Evolutionary conservation across 1,140 invertebrate genomes (phyloP), one percentile per base, ranked within the genome.

Genomic region (Chelonus insularis): DNA sequence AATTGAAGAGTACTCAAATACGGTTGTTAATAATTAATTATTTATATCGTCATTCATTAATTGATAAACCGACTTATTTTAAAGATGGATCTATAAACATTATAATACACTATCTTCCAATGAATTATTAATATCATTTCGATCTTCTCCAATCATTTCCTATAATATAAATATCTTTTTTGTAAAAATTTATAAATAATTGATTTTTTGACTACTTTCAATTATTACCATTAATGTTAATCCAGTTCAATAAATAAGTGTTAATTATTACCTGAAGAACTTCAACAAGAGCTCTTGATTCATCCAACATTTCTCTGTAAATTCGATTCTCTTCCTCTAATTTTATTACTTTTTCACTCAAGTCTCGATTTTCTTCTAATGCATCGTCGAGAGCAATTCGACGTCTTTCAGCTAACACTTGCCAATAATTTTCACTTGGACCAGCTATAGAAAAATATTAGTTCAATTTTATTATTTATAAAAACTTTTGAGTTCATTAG

Each of bases 231-330:
- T n/a, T n/a, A n/a, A n/a, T n/a, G n/a, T n/a, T n/a, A n/a, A n/a
- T n/a, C n/a, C n/a, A n/a, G n/a, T n/a, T n/a, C n/a, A n/a, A n/a
- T n/a, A n/a, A n/a, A n/a, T n/a, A n/a, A n/a, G n/a, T n/a, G n/a
- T n/a, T n/a, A n/a, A n/a, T n/a, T n/a, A n/a, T 60, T 84, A 88
- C 88, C 80, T 85, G 86, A n/a, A 90, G 76, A 12, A 88, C 84
- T 82, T 88, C 86, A 11, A 89, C 84, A 62, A 89, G 79, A 60
- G 82, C 76, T 72, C 84, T 86, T 4, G 87, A 84, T 75, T 89
- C 87, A 9, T 88, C 83, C 36, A 89, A 70, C 86, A 89, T 86
- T 73, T 87, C 82, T 72, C 87, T 88, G 57, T 83, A 86, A 20
- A 84, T 71, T 58, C 68, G 70, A 68, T 88, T 87, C 73, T 90